phyloP scores from a whole-genome alignment of 1,140 invertebrate species.

The Hyphantria cunea region DNA sequence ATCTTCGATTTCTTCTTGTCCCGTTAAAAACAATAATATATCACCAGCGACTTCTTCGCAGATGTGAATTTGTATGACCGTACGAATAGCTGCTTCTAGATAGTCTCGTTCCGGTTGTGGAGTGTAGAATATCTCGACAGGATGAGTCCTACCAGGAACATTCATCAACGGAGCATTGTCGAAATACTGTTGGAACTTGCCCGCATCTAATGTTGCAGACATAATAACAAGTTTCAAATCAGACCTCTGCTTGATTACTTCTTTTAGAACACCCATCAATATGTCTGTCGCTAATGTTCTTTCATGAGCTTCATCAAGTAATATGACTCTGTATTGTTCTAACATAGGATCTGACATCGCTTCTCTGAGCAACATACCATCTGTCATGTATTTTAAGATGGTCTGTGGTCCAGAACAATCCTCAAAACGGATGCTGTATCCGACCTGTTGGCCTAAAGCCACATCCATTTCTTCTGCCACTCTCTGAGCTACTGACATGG shows the following conservation, averaged over 20 bases:
- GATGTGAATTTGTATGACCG: slow-evolving; percentile 99
- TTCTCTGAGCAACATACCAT: slow-evolving; percentile 99
- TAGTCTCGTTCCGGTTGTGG: slow-evolving; percentile 99
- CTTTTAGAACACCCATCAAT: slow-evolving; percentile 98
- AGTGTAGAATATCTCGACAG: slow-evolving; percentile 95
- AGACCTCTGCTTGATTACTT: slow-evolving; percentile 95
- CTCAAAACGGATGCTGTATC: slow-evolving; percentile 99
- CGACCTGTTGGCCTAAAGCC: slow-evolving; percentile 91
- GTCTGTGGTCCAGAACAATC: slow-evolving; percentile 98
- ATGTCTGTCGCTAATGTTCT: slow-evolving; percentile 98
- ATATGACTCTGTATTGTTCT: slow-evolving; percentile 96
- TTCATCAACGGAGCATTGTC: slow-evolving; percentile 99
- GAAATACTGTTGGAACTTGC: slow-evolving; percentile 99
- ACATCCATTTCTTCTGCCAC: slow-evolving; percentile 99
- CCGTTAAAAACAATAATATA: slow-evolving; percentile 97
- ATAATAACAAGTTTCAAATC: slow-evolving; percentile 99
- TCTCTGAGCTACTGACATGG: slow-evolving; percentile 99
- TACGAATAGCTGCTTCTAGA: slow-evolving; percentile 98
- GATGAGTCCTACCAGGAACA: slow-evolving; percentile 90
- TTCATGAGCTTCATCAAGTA: slow-evolving; percentile 99
- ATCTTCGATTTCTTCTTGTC: slow-evolving; percentile 98
- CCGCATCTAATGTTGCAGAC: slow-evolving; percentile 99
- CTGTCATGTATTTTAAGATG: slow-evolving; percentile 97
- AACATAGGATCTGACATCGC: slow-evolving; percentile 99
- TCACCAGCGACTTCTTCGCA: slow-evolving; percentile 98